phyloP scores from a whole-genome alignment of 2,113 vertebrate species.

The Pangasianodon hypophthalmus region DNA sequence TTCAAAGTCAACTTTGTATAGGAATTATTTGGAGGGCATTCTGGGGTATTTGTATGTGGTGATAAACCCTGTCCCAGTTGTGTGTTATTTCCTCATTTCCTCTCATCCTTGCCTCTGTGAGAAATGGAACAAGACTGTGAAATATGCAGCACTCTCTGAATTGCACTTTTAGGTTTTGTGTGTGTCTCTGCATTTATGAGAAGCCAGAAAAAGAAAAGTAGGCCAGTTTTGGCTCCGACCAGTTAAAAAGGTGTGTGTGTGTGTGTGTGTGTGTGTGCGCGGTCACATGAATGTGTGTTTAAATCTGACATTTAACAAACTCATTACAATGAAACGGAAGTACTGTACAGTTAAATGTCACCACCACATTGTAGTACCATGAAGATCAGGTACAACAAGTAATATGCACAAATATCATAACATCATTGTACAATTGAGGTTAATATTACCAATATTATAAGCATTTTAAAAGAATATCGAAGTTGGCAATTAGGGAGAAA shows the following conservation, averaged over 20 bases:
- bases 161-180: conserved; percentile 20
- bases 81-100: conserved; percentile 26
- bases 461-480: not conserved
- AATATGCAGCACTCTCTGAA: conserved; percentile 15
- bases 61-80: conserved; percentile 12
- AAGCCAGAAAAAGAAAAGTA: not conserved
- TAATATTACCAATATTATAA: not conserved
- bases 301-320: conserved; percentile 4
- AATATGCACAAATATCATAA: not conserved
- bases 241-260: not conserved
- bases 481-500: too few relatives aligned
- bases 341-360: conserved; percentile 32
- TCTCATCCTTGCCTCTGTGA: conserved; percentile 35
- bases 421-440: not conserved
- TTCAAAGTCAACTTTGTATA: not conserved
- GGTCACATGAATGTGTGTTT: not conserved
- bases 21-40: not conserved
- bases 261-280: not conserved
- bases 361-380: conserved; percentile 6
- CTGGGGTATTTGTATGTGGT: not conserved
- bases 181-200: not conserved
- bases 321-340: conserved; percentile 9
- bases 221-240: not conserved
- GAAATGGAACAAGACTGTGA: conserved; percentile 25
- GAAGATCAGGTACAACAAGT: not conserved